Conservation (phyloP, 2,888 invertebrate genomes). For the Thymelicus lineola region DNA sequence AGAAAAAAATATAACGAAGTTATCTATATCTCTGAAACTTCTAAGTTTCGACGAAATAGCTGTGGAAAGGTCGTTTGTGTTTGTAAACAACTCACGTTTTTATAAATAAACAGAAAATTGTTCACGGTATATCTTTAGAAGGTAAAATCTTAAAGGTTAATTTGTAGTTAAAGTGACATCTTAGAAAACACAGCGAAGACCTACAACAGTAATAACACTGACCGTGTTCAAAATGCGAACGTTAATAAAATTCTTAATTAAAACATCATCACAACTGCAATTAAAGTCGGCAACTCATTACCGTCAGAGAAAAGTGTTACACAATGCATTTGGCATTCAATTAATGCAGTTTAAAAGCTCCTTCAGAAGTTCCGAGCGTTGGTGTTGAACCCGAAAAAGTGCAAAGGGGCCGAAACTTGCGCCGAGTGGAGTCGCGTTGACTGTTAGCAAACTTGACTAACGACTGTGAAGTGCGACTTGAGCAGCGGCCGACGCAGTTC, state of each 20-base stretch:
- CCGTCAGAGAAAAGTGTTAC: constrained; percentile 28
- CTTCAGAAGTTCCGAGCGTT: constrained; percentile 57
- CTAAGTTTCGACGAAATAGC: too few species aligned
- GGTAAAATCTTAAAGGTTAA: too few species aligned
- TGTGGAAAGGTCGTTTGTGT: too few species aligned
- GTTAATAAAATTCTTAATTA: constrained; percentile 31
- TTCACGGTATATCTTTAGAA: too few species aligned
- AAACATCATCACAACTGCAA: constrained; percentile 37
- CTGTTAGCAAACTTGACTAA: constrained; percentile 65
- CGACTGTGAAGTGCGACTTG: constrained; percentile 51
- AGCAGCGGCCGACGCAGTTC: constrained; percentile 38
- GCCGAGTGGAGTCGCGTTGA: constrained; percentile 53
- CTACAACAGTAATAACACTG: not conserved
- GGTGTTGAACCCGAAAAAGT: constrained; percentile 61
- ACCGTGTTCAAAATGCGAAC: constrained; percentile 10
- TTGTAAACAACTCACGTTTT: too few species aligned
- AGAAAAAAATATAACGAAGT: too few species aligned
- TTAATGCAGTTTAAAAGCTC: constrained; percentile 36
- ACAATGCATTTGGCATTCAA: constrained; percentile 38
- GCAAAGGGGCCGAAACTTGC: constrained; percentile 60
- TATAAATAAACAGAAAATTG: too few species aligned
- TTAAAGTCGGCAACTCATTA: constrained; percentile 48
- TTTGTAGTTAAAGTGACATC: not conserved
- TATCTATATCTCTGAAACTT: too few species aligned
- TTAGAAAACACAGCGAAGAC: not conserved